These are phyloP conservation scores for Formica selysi DNA, from an alignment of 1,140 invertebrate genomes.

Conservation along the genomic window DNA sequence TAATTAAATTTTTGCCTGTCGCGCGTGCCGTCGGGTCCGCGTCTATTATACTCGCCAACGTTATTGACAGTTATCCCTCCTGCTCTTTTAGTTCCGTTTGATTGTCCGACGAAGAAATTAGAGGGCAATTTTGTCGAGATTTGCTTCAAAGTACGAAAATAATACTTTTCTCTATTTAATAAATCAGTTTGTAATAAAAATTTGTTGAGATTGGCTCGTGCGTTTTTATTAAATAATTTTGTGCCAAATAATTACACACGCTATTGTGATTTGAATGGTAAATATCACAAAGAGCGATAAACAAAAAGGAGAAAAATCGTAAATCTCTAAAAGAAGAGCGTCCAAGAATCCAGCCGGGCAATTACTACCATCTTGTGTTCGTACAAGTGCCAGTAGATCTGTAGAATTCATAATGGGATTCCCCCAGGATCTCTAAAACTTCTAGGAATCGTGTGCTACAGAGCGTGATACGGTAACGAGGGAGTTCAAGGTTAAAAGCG, in stretches of 20 bases:
- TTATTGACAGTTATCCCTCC: conserved; percentile 60
- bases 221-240: not conserved
- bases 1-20: conserved; percentile 85
- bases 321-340: conserved; percentile 43
- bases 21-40: conserved; percentile 32
- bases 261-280: not conserved
- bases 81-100: conserved; percentile 48
- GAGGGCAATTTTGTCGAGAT: conserved; percentile 10
- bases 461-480: conserved; percentile 77
- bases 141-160: not conserved
- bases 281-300: not conserved
- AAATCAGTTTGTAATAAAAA: not conserved
- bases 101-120: conserved; percentile 7
- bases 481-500: conserved; percentile 75
- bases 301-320: conserved; percentile 16
- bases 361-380: conserved; percentile 63
- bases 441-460: conserved; percentile 72
- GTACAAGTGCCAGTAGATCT: conserved; percentile 62
- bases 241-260: not conserved
- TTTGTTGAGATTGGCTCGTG: not conserved
- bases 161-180: not conserved
- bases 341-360: conserved; percentile 35
- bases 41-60: conserved; percentile 50
- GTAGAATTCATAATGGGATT: conserved; percentile 73
- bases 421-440: conserved; percentile 76